Evolutionary conservation across 2,888 invertebrate species (phyloP).

Genomic region (Eubasilissa splendida): DNA sequence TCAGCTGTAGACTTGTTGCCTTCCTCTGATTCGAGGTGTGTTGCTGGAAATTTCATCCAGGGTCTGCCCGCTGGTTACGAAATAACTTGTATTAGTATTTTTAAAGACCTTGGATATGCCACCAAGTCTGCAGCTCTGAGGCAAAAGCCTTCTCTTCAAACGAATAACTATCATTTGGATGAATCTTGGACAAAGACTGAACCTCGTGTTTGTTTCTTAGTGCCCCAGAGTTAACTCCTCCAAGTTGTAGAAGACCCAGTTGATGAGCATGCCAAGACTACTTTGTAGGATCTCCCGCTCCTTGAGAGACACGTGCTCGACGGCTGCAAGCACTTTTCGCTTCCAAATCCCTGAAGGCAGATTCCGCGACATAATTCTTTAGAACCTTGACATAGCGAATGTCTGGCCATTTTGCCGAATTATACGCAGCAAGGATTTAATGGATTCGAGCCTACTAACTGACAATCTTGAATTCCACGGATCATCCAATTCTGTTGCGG

Average conservation of each 20-base stretch:
- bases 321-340: neutral
- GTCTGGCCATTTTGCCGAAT: too few relatives aligned
- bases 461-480: too few relatives aligned
- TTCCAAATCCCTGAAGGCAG: too few relatives aligned
- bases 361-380: too few relatives aligned
- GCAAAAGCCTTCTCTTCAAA: neutral
- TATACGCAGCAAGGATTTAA: too few relatives aligned
- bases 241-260: neutral
- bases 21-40: too few relatives aligned
- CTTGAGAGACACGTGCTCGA: neutral
- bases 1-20: too few relatives aligned
- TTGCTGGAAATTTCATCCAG: too few relatives aligned
- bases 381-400: too few relatives aligned
- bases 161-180: neutral
- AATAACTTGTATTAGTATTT: neutral
- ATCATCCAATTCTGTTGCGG: too few relatives aligned
- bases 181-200: neutral
- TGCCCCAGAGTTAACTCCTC: neutral
- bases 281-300: neutral
- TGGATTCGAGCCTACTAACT: too few relatives aligned
- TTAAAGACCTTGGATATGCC: neutral
- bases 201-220: neutral
- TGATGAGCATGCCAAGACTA: neutral
- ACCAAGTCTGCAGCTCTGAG: neutral
- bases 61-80: too few relatives aligned